Evolutionary conservation across 2,888 invertebrate species (phyloP), one percentile per base, ranked within the genome.

Genomic region (Hypselothyrea guttata): DNA sequence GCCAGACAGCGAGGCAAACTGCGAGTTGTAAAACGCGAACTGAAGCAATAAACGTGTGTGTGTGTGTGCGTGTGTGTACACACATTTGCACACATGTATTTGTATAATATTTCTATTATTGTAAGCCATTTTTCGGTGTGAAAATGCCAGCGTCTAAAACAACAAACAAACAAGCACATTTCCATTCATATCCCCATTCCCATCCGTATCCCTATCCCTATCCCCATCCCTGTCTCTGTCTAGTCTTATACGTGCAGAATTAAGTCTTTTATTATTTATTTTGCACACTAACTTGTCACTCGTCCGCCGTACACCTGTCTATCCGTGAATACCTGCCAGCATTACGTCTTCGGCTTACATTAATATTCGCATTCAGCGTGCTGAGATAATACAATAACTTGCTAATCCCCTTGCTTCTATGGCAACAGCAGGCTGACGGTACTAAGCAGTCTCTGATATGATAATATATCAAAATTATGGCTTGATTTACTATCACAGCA

Each of bases 41-140:
- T 52, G 55, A 41, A 41, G 41, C 58, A 45, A 41, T 37, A 54
- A 51, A 38, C 35, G 30, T 11, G 33, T 53, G 38, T 53, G 46
- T 48, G 27, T 54, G 27, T 33, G 34, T 34, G 31, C 40, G 22
- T 53, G 33, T 49, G 37, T 30, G 16, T 8, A 27, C 13, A 48
- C 13, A 51, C 8, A 18, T 31, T 30, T 41, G 44, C 30, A 59
- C 12, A 42, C 27, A 27, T 49, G 27, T 38, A 22, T 18, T 42
- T 46, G 54, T 49, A 54, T 47, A 49, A 64, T 62, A 65, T 67
- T 75, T 67, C 56, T 55, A 60, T 75, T 75, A 75, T 73, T 65
- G 67, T 68, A 73, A 61, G 56, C 51, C 64, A 68, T 48, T 67
- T 73, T 70, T 69, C 48, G 45, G 54, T 44, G 62, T 53, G 44